These are phyloP conservation scores for Cygnus olor DNA, from an alignment of 2,797 vertebrate genomes.

Conservation along the genomic window DNA sequence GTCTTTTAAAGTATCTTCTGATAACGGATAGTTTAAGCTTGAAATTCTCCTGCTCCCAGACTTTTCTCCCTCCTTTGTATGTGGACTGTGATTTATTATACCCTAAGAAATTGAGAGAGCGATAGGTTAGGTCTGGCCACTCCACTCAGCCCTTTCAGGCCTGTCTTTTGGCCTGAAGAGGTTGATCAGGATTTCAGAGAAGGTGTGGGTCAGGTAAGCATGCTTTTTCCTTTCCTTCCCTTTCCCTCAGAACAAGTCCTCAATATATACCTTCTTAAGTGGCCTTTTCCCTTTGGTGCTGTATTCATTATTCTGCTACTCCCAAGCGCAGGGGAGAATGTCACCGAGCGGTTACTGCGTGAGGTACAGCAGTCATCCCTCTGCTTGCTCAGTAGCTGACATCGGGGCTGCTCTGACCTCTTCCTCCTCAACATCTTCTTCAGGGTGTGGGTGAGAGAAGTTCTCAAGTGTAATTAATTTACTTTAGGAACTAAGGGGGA, in stretches of 20 bases:
- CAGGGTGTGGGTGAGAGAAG: rapidly evolving
- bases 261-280: background rate
- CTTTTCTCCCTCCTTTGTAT: background rate
- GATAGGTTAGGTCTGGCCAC: background rate
- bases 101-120: background rate
- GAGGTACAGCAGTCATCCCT: background rate
- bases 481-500: background rate
- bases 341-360: background rate
- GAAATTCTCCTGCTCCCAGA: background rate
- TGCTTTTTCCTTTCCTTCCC: background rate
- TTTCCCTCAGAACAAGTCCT: background rate
- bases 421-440: background rate
- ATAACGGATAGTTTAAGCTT: background rate
- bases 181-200: background rate
- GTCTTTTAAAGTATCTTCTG: background rate
- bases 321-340: background rate
- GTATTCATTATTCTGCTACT: background rate
- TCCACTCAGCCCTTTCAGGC: background rate
- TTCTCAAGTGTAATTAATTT: background rate
- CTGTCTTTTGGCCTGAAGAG: background rate
- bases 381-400: background rate
- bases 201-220: background rate
- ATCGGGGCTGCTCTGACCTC: background rate
- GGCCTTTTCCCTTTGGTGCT: background rate
- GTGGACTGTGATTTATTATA: background rate